These are phyloP conservation scores for Delichon dasypus DNA, from an alignment of 2,797 vertebrate species.

Conservation along the genomic window DNA sequence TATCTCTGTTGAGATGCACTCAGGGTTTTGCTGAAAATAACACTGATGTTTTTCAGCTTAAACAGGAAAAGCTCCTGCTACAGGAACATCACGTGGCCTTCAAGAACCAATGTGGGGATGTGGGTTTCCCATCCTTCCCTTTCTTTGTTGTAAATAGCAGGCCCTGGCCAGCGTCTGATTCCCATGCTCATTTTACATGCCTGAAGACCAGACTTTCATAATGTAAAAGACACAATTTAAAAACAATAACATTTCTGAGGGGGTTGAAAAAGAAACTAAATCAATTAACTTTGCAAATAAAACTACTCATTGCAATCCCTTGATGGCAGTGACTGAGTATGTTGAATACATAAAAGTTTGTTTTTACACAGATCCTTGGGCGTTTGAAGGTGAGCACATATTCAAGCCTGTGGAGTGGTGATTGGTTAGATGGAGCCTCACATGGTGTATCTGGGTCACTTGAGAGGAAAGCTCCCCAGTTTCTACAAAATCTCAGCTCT, in stretches of 20 bases:
- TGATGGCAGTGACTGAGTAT: too few relatives aligned
- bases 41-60: background rate
- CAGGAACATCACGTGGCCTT: fast-evolving
- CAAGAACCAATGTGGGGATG: background rate
- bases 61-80: background rate
- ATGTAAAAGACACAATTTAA: background rate
- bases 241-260: background rate
- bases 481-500: background rate
- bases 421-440: background rate
- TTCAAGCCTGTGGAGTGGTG: fast-evolving
- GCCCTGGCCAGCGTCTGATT: too few relatives aligned
- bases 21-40: background rate
- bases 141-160: background rate
- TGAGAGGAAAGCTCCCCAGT: fast-evolving
- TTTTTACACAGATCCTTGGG: background rate
- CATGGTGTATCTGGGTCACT: fast-evolving
- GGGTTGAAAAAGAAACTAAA: background rate
- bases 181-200: background rate
- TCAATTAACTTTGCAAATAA: background rate
- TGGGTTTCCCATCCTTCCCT: background rate
- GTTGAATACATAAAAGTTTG: background rate
- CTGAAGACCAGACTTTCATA: background rate
- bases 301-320: background rate
- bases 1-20: background rate
- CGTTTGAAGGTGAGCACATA: background rate